Evolutionary conservation across 2,888 invertebrate species (phyloP), one percentile per base, ranked within the genome.

Genomic region (Cylloceria caligata): DNA sequence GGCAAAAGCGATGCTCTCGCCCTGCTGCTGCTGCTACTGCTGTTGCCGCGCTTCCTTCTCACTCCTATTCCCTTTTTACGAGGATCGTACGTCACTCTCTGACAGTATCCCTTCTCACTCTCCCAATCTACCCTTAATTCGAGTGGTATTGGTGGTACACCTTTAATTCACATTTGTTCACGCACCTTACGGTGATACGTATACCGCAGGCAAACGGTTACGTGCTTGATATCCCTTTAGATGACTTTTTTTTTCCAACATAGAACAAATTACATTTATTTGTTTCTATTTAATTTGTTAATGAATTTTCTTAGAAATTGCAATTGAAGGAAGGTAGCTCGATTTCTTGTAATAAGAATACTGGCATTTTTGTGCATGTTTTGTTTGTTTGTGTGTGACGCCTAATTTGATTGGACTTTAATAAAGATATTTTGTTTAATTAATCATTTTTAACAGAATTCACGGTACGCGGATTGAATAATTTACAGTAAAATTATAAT

Each of bases 1-100:
- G 87, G 85, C 86, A 86, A 85, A 74, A 71, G 75, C 84, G 81
- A 77, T 81, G 81, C 83, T 57, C 81, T 62, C 80, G 27, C 64
- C 76, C 78, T 79, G 74, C 65, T 47, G 62, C 64, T 62, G 57
- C 73, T 82, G 84, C 86, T 85, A 81, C 83, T 81, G 78, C 72
- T 30, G 11, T 4, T 19, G 16, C 36, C 11, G 36, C 60, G 19
- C 62, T 36, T 71, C 81, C 60, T n/a, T 57, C 57, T 57, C 57
- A 30, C 57, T 57, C 30, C 27, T 21, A 13, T 27, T n/a, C 27
- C 4, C 30, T 57, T 30, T 57, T 57, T 30, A 57, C 30, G 30
- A 57, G 27, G 0, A n/a, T 13, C 57, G 13, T 30, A 16, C 30
- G 30, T 30, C 34, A 39, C 60, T 45, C 45, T 47, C 57, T 24